phyloP scores from a whole-genome alignment of 2,888 invertebrate genomes.

The Protophormia terraenovae region DNA sequence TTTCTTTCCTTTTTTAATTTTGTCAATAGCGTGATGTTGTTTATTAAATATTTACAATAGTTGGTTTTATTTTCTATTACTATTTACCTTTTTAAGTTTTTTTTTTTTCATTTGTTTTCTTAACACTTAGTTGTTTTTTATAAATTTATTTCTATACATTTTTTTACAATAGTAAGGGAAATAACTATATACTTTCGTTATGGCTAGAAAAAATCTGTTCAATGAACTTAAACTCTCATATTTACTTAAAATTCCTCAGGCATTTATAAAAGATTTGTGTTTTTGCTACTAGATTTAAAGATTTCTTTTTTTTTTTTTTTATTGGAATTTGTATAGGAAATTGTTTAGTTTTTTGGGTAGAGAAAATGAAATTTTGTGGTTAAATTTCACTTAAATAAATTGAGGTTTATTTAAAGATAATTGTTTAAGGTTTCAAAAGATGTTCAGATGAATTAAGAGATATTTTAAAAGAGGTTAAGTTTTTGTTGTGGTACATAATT shows the following conservation, averaged over 20 bases:
- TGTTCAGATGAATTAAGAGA: too few relatives aligned
- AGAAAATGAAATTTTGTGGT: slow-evolving; percentile 15
- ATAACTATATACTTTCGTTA: not conserved
- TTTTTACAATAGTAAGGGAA: not conserved
- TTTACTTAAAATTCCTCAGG: slow-evolving; percentile 47
- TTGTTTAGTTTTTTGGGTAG: slow-evolving; percentile 2
- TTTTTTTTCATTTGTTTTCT: slow-evolving; percentile 50
- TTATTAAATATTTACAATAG: slow-evolving; percentile 35
- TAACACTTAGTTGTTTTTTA: slow-evolving; percentile 37
- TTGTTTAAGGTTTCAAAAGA: too few relatives aligned
- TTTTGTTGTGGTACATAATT: too few relatives aligned
- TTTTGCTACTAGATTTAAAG: slow-evolving; percentile 38
- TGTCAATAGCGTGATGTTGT: slow-evolving; percentile 46
- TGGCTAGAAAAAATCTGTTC: slow-evolving; percentile 36
- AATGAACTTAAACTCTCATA: slow-evolving; percentile 41
- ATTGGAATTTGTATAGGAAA: not conserved
- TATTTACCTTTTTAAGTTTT: slow-evolving; percentile 41
- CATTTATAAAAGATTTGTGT: slow-evolving; percentile 39
- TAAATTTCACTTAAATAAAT: not conserved
- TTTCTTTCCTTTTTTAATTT: not conserved
- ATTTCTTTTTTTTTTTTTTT: slow-evolving; percentile 15
- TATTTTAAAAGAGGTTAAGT: too few relatives aligned
- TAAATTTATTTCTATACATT: not conserved
- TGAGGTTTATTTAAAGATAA: too few relatives aligned
- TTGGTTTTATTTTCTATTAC: slow-evolving; percentile 44